phyloP scores from a whole-genome alignment of 2,888 invertebrate species.

The Drosophila borborema region DNA sequence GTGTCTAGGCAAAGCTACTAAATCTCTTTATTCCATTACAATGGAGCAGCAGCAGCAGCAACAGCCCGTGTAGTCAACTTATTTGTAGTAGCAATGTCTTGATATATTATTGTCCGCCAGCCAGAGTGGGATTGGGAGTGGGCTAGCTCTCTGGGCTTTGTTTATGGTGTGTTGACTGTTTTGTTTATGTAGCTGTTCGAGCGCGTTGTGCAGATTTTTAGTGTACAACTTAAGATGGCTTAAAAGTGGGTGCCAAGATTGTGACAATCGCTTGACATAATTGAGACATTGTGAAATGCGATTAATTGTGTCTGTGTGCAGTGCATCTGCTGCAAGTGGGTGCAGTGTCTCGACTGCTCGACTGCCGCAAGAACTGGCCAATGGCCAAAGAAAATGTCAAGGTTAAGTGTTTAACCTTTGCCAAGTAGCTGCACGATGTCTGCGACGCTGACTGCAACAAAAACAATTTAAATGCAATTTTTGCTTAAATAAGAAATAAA shows the following conservation, averaged over 20 bases:
- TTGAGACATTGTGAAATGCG: constrained; percentile 80
- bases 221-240: constrained; percentile 27
- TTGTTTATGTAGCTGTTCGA: constrained; percentile 65
- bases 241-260: constrained; percentile 48
- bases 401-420: constrained; percentile 75
- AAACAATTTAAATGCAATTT: constrained; percentile 82
- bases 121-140: not conserved
- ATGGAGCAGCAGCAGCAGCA: constrained; percentile 26
- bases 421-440: constrained; percentile 51
- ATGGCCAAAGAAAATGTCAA: constrained; percentile 73
- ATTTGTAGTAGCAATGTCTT: constrained; percentile 74
- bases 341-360: not conserved
- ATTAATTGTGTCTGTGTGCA: constrained; percentile 44
- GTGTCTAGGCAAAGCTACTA: constrained; percentile 65
- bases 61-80: constrained; percentile 56
- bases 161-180: constrained; percentile 67
- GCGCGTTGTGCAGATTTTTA: constrained; percentile 33
- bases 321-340: constrained; percentile 12
- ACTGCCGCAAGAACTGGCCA: constrained; percentile 18
- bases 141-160: constrained; percentile 43
- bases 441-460: constrained; percentile 24
- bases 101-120: constrained; percentile 75
- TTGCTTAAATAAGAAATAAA: constrained; percentile 81
- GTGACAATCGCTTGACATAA: constrained; percentile 77
- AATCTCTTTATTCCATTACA: constrained; percentile 77